phyloP scores from a whole-genome alignment of 2,888 invertebrate species.

The Euphydryas editha region DNA sequence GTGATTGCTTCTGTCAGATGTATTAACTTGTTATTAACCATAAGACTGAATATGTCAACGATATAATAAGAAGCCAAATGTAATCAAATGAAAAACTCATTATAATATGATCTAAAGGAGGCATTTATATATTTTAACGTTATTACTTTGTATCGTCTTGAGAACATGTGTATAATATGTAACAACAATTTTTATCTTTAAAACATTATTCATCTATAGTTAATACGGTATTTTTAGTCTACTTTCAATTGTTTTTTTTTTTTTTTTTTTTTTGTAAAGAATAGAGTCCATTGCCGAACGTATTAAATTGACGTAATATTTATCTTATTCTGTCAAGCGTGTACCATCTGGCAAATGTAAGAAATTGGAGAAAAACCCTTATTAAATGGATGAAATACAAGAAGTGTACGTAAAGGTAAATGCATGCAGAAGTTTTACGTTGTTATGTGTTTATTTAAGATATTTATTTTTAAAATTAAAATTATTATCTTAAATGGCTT shows the following conservation, averaged over 20 bases:
- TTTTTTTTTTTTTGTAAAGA: conserved; percentile 3
- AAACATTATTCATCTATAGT: neutral
- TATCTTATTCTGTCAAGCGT: conserved; percentile 43
- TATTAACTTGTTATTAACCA: neutral
- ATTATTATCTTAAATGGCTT: too few relatives aligned
- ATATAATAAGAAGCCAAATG: neutral
- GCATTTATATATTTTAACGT: neutral
- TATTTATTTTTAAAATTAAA: neutral
- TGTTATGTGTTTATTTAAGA: neutral
- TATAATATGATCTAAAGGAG: neutral
- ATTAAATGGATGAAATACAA: conserved; percentile 35
- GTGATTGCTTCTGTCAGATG: conserved; percentile 33
- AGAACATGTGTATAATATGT: too few relatives aligned
- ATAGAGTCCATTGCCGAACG: conserved; percentile 11
- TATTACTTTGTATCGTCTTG: too few relatives aligned
- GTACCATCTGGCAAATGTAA: conserved; percentile 45
- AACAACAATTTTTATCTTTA: neutral
- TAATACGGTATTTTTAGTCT: neutral
- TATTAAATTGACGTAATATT: conserved; percentile 43
- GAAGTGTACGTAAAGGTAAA: conserved; percentile 33
- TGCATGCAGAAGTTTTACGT: neutral
- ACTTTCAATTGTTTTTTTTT: neutral
- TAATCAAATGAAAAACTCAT: neutral
- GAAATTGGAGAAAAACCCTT: conserved; percentile 38
- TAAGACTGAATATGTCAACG: neutral